Evolutionary conservation across 2,797 vertebrate species (phyloP).

Genomic region (Hydrophis major): DNA sequence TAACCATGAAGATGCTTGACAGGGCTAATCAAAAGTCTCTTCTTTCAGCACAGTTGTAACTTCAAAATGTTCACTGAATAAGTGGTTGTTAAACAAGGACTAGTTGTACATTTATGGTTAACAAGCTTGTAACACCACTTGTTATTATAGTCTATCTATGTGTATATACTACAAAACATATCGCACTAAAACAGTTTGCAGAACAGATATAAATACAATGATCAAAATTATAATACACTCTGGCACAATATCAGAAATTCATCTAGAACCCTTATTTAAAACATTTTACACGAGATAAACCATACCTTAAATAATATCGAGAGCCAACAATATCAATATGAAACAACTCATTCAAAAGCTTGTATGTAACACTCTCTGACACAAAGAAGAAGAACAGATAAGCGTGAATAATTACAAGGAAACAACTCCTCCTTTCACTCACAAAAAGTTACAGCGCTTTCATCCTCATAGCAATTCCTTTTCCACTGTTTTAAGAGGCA

Average conservation of each 20-base stretch:
- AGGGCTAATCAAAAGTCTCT: not conserved
- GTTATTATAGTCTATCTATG: not conserved
- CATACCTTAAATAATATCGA: not conserved
- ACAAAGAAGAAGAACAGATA: not conserved
- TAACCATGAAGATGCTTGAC: not conserved
- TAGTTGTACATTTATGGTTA: not conserved
- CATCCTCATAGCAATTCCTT: not conserved
- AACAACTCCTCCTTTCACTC: not conserved
- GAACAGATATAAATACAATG: not conserved
- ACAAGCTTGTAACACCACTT: not conserved
- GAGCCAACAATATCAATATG: not conserved
- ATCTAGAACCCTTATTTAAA: not conserved
- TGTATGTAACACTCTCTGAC: not conserved
- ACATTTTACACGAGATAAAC: not conserved
- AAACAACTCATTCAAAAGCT: not conserved
- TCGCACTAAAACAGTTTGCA: not conserved
- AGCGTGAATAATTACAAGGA: not conserved
- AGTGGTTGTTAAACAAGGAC: not conserved
- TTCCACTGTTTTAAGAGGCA: too few species aligned
- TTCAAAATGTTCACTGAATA: not conserved
- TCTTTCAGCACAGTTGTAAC: not conserved
- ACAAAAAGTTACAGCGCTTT: not conserved
- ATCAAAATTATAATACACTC: not conserved
- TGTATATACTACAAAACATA: not conserved
- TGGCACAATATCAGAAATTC: not conserved